Base-by-base conservation (phyloP, 1,140 invertebrate species). In the Drosophila yakuba region DNA sequence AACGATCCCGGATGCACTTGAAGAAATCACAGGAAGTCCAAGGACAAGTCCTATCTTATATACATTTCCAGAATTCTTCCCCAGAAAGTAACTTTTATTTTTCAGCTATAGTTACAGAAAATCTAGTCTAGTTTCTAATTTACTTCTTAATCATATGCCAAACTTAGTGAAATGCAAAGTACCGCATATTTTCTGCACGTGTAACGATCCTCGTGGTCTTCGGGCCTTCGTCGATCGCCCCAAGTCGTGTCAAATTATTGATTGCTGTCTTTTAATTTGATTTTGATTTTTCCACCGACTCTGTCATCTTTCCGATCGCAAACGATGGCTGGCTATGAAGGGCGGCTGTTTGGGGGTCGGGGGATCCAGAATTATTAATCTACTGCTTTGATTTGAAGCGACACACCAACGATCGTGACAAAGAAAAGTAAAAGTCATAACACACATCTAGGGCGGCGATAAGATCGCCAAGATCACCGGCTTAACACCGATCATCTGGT, bases 391-490 rank as follows among this genome's bases (percentile, higher is more conserved):
- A 90, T 78, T 84, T 72, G 73, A 59, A 52, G 80, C 84, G 76
- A 74, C 82, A 74, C 78, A 50, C 58, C 55, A 41, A 38, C 36
- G 74, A 77, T 77, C 74, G 73, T 67, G 64, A 78, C 75, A 83
- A 85, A 89, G 80, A 89, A 89, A 89, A 89, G 84, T 89, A 89
- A 89, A 84, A 89, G 84, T 89, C 84, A 89, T 74, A 88, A 84
- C 84, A 89, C 76, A 84, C 72, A 71, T 52, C 66, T 60, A 68
- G 63, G 57, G 7, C 48, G 8, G 23, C 44, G 78, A 80, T 80
- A 80, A 80, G 61, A 67, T 76, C 74, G 54, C 56, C 41, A 48
- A 59, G 56, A 77, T 77, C 57, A 59, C 75, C 78, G 36, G 68
- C 68, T 68, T 72, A 71, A 72, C 68, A 71, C 66, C 50, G 83